Evolutionary conservation across 2,888 invertebrate genomes (phyloP).

Genomic region (Drepanosiphum platanoidis): DNA sequence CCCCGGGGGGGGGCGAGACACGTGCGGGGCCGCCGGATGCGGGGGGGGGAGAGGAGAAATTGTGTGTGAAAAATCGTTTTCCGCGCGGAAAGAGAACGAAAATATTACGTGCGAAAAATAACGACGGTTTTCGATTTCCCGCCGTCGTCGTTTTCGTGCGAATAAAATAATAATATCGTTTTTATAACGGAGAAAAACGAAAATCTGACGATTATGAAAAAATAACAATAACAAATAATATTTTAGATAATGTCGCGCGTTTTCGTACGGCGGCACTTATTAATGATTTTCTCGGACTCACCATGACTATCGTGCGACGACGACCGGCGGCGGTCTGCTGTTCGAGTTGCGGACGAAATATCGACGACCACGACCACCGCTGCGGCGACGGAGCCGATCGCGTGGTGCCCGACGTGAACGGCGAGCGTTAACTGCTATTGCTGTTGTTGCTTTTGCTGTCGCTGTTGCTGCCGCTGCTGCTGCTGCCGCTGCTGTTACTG

Average conservation of each 20-base stretch:
- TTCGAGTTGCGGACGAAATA: not conserved
- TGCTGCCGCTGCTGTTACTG: too few species aligned
- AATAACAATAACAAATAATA: not conserved
- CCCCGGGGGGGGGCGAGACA: too few species aligned
- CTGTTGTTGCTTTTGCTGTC: too few species aligned
- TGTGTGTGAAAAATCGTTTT: not conserved
- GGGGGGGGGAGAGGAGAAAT: not conserved
- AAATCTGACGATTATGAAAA: not conserved
- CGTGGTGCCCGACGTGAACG: not conserved
- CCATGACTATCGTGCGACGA: slow-evolving; percentile 22
- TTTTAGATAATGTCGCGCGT: not conserved
- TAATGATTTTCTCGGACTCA: slow-evolving; percentile 14
- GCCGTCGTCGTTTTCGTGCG: not conserved
- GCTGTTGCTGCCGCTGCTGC: too few species aligned
- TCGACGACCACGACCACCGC: not conserved
- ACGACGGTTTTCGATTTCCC: too few species aligned
- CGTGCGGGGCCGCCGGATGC: too few species aligned
- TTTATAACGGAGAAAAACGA: too few species aligned
- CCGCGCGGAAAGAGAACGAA: not conserved
- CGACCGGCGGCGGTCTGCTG: not conserved
- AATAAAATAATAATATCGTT: not conserved
- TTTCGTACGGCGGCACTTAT: not conserved
- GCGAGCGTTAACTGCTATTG: slow-evolving; percentile 32
- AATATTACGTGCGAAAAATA: too few species aligned
- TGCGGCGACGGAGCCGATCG: not conserved